Evolutionary conservation across 2,113 vertebrate species (phyloP).

Genomic region (Melanostigma gelatinosum): DNA sequence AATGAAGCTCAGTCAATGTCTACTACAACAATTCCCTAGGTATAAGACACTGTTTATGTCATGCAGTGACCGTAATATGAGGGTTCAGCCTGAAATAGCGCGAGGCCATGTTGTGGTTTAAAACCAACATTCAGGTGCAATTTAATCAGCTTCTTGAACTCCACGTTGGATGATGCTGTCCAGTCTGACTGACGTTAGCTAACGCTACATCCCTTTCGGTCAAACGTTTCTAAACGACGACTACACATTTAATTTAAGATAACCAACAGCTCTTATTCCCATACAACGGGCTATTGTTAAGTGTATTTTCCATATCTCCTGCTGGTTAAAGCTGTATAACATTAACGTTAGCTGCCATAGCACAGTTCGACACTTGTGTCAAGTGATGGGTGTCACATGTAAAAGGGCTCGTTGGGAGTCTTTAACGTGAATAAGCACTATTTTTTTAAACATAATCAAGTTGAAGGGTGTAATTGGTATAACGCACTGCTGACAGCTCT

Average conservation of each 20-base stretch:
- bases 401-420: not conserved
- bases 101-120: not conserved
- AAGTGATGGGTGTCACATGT: not conserved
- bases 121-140: not conserved
- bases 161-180: not conserved
- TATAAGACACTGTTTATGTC: no score
- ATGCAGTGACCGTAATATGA: not conserved
- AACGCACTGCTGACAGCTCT: not conserved
- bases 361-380: not conserved
- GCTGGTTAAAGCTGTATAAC: not conserved
- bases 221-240: not conserved
- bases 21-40: no score
- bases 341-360: conserved; percentile 2
- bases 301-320: not conserved
- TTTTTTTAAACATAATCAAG: accelerated
- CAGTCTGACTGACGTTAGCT: not conserved
- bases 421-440: not conserved
- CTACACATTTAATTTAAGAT: not conserved
- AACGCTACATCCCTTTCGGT: not conserved
- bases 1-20: not conserved
- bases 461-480: accelerated
- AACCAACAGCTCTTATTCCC: not conserved
- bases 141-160: not conserved
- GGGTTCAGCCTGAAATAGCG: not conserved
- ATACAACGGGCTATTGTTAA: accelerated